Conservation (phyloP, 2,113 vertebrate genomes). For the Halichoeres trimaculatus region DNA sequence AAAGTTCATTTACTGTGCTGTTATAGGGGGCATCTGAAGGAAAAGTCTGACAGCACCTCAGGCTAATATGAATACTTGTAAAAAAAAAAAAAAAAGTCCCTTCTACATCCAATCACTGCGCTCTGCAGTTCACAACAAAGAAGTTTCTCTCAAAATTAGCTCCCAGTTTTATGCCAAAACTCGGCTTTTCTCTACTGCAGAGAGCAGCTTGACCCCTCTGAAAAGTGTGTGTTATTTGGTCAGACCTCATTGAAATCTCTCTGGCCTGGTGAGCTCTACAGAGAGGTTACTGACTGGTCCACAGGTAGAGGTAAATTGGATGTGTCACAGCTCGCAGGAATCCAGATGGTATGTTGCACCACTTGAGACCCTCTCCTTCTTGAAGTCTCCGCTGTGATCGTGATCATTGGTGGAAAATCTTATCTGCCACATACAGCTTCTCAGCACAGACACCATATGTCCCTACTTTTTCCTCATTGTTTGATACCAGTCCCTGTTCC, state of each 20-base stretch:
- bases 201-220: background rate
- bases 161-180: background rate
- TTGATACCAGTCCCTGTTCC: conserved; percentile 19
- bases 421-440: conserved; percentile 74
- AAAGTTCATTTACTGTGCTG: conserved; percentile 3
- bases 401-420: conserved; percentile 62
- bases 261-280: conserved; percentile 29
- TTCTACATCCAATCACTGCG: background rate
- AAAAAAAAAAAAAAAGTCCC: background rate
- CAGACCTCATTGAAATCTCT: conserved; percentile 39
- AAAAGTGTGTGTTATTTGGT: conserved; percentile 35
- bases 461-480: conserved; percentile 30
- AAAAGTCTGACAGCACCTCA: background rate
- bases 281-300: conserved; percentile 51
- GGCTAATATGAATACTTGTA: background rate
- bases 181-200: background rate
- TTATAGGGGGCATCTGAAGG: conserved; percentile 28
- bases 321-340: conserved; percentile 64
- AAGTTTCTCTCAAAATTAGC: background rate
- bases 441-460: conserved; percentile 72
- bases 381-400: conserved; percentile 57
- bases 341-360: conserved; percentile 76
- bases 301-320: conserved; percentile 77
- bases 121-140: background rate
- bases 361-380: conserved; percentile 61